A percentile compares a stretch with the other conserved stretches of the same genome.
These are phyloP conservation scores for Erinaceus europaeus DNA, from an alignment of 2,113 vertebrate species.

Conservation along the genomic window DNA sequence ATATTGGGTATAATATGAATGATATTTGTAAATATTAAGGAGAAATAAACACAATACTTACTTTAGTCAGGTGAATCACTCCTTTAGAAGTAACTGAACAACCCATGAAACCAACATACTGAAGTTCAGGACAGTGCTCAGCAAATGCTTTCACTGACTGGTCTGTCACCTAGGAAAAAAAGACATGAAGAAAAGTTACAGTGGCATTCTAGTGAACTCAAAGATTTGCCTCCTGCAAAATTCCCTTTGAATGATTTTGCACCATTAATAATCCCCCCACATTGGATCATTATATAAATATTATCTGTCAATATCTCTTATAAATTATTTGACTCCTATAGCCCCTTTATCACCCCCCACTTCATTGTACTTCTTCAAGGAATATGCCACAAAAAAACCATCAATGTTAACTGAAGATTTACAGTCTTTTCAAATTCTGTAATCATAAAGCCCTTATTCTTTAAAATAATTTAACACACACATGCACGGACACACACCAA, in stretches of 20 bases:
- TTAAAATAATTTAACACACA: too few relatives aligned
- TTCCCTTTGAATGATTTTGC: not conserved
- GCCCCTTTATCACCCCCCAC: not conserved
- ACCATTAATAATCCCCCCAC: not conserved
- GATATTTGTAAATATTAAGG: not conserved
- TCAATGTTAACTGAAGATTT: too few relatives aligned
- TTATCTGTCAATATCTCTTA: not conserved
- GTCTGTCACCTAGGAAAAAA: constrained; percentile 90
- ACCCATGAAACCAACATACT: constrained; percentile 99
- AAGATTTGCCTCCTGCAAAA: not conserved
- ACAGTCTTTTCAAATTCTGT: too few relatives aligned
- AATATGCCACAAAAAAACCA: not conserved
- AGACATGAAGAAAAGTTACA: constrained; percentile 30
- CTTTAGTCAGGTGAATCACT: constrained; percentile 97
- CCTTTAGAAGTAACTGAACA: constrained; percentile 98
- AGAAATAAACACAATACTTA: constrained; percentile 75
- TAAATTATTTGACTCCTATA: not conserved
- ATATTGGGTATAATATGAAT: not conserved
- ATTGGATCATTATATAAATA: not conserved
- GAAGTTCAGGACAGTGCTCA: constrained; percentile 95
- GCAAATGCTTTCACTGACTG: constrained; percentile 94
- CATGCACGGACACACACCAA: too few relatives aligned
- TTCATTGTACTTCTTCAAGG: not conserved
- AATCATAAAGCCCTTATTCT: too few relatives aligned
- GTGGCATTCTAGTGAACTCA: not conserved